phyloP scores from a whole-genome alignment of 2,113 vertebrate genomes.

The Elachura formosa region DNA sequence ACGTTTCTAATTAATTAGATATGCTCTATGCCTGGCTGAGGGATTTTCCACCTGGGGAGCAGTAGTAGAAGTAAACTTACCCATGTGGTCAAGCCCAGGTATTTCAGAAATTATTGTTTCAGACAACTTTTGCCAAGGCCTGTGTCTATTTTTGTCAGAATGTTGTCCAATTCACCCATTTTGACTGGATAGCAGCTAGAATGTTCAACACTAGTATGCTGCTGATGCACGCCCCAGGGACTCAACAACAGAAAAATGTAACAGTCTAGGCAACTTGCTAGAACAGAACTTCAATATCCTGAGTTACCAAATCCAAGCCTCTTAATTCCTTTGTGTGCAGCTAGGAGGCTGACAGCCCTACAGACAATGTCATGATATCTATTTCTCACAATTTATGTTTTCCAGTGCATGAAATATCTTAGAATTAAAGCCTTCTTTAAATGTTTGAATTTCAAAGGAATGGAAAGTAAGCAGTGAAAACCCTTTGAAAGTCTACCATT shows the following conservation, averaged over 20 bases:
- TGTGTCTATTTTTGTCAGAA: background rate
- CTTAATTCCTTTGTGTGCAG: background rate
- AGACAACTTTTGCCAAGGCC: background rate
- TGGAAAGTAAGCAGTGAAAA: background rate
- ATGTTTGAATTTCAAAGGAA: background rate
- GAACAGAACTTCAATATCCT: background rate
- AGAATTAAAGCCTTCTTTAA: background rate
- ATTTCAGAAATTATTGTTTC: background rate
- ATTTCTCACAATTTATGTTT: background rate
- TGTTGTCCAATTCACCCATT: background rate
- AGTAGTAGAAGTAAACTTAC: background rate
- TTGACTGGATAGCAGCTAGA: background rate
- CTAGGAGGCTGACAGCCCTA: background rate
- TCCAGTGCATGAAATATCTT: background rate
- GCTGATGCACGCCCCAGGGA: background rate
- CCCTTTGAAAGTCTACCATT: background rate
- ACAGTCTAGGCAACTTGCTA: background rate
- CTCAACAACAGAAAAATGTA: background rate
- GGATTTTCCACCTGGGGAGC: background rate
- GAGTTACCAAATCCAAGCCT: background rate
- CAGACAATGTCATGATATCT: background rate
- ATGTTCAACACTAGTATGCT: background rate
- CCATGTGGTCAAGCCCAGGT: background rate
- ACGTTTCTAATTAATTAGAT: background rate
- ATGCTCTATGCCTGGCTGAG: background rate